Percentiles rank a stretch among this genome's conserved stretches.
phyloP scores from a whole-genome alignment of 2,888 invertebrate species.

The Pyrochroa serraticornis region DNA sequence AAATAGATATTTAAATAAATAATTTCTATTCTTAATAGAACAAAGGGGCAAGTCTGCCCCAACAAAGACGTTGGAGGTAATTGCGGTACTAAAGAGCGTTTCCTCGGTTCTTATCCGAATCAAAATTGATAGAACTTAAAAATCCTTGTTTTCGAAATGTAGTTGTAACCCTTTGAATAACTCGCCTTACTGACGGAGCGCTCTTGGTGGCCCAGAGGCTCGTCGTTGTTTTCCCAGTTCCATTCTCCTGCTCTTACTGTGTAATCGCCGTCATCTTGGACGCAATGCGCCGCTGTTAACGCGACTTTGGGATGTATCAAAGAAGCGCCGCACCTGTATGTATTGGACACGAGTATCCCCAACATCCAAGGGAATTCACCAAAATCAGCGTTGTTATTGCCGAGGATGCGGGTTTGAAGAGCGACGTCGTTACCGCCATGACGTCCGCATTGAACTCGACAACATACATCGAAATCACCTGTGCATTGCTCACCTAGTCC shows the following conservation, averaged over 20 bases:
- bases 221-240: conserved; percentile 47
- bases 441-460: conserved; percentile 49
- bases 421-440: conserved; percentile 27
- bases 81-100: too few relatives aligned
- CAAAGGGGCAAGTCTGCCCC: too few relatives aligned
- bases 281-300: conserved; percentile 53
- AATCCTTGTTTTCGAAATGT: too few relatives aligned
- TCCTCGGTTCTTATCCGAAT: too few relatives aligned
- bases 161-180: too few relatives aligned
- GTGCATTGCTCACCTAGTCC: conserved; percentile 29
- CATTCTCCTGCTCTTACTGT: conserved; percentile 53
- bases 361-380: conserved; percentile 57
- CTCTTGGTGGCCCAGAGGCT: conserved; percentile 51
- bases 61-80: too few relatives aligned
- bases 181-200: conserved; percentile 42
- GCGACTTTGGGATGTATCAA: conserved; percentile 52
- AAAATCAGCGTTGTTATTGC: conserved; percentile 43
- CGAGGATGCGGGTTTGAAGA: conserved; percentile 33
- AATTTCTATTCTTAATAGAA: too few relatives aligned
- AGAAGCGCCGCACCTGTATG: conserved; percentile 50
- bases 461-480: conserved; percentile 50
- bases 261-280: conserved; percentile 35
- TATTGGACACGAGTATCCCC: conserved; percentile 44
- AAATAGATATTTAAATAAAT: too few relatives aligned
- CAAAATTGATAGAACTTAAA: too few relatives aligned